Evolutionary conservation across 2,888 invertebrate species (phyloP), one percentile per base, ranked within the genome.

Genomic region (Orgyia antiqua): DNA sequence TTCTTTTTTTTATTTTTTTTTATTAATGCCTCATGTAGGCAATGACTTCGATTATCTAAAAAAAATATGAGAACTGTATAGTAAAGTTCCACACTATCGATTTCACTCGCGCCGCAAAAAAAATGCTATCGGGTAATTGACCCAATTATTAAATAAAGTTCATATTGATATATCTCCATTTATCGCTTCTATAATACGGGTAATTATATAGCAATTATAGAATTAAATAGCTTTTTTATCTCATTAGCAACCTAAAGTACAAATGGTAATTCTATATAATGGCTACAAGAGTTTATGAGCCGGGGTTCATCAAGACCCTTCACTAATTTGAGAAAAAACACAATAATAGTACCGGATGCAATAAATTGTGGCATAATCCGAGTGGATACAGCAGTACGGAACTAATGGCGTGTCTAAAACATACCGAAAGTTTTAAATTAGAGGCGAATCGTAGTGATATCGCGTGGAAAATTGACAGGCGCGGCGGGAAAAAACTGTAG

Each of bases 401-500:
- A 45, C 45, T 60, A 62, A 62, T 63, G 64, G 50, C 40, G 46
- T 54, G 53, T 45, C 42, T 45, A 43, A 50, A 52, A 45, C 51
- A 45, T 41, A 42, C 47, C 45, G 31, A 58, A 69, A 70, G 55
- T 70, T 69, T 69, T 64, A 68, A 70, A 68, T 70, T 68, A 65
- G 64, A 53, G 54, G 52, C 61, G 60, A 65, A 64, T 67, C 54
- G 59, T 41, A 43, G 36, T 49, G 58, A 54, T 68, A 69, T 70
- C 60, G 67, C 48, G 50, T 49, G 69, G 64, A 65, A 68, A 68
- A 68, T 68, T 64, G 67, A 67, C 54, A 59, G 23, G 4, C 32
- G 33, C 46, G 42, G 37, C 33, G 42, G 39, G 49, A 56, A 58
- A 62, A 54, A 45, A 27, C 12, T 24, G 31, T 29, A 19, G 27